Evolutionary conservation across 2,113 vertebrate genomes (phyloP), one percentile per base, ranked within the genome.

Genomic region (Indicator maculatus): DNA sequence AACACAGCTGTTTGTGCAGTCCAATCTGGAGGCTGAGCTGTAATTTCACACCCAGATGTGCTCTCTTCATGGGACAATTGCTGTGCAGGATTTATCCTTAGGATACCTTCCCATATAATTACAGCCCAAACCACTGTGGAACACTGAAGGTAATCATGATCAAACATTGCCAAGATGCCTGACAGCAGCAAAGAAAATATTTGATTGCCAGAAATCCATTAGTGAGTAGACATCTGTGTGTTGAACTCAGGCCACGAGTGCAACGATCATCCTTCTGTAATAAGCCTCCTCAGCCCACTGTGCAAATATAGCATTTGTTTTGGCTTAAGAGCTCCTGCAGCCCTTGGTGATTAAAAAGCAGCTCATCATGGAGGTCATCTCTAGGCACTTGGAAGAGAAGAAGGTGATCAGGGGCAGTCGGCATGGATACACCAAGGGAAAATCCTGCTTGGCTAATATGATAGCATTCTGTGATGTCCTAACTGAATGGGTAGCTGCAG

Each of bases 191-290:
- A 92, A 92, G 86, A 55, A 88, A 92, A 81, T 53, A 85, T 94
- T 91, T 94, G 93, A 83, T 87, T 91, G 76, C 75, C 90, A 90
- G 71, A 93, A 95, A 95, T 87, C 71, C 64, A 81, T 92, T 85
- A 91, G 64, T 71, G 83, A 69, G 81, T 41, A 90, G 91, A 80
- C 86, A 95, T 94, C 89, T 95, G 89, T 82, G 91, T 76, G 33
- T 61, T 59, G 85, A 89, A 47, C 58, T 86, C 83, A 41, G 66
- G 88, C 77, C 60, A n/a, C 27, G 69, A 84, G 55, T 73, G 60
- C 23, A 83, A 79, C 41, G 64, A 52, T 82, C 55, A 44, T 38
- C 39, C 69, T 80, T 71, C 67, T 93, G 61, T 67, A 84, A 85
- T 90, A 36, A 59, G 58, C 56, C 59, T 76, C n/a, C 80, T 86